phyloP scores from a whole-genome alignment of 1,140 invertebrate genomes.

The Cyclargus thomasi region DNA sequence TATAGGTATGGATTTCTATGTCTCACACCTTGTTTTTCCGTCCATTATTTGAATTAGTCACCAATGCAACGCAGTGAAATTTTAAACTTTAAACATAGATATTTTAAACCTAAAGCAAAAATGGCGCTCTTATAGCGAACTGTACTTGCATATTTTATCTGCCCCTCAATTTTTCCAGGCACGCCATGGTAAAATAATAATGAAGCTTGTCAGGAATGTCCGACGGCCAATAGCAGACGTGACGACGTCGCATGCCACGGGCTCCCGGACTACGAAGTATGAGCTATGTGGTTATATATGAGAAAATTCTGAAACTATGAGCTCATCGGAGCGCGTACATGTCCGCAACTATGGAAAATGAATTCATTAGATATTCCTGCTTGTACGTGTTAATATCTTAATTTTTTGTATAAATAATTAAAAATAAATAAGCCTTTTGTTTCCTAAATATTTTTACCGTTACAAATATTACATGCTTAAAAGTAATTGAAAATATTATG shows the following conservation, averaged over 20 bases:
- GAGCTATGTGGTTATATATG: constrained; percentile 41
- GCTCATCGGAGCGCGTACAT: constrained; percentile 35
- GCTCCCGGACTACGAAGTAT: constrained; percentile 51
- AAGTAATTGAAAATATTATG: too few relatives aligned
- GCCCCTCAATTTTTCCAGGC: constrained; percentile 27
- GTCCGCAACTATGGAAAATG: constrained; percentile 26
- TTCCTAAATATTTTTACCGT: too few relatives aligned
- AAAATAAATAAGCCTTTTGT: too few relatives aligned
- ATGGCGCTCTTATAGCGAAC: neutral
- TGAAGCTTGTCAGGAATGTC: constrained; percentile 52
- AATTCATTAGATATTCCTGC: neutral
- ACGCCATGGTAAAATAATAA: constrained; percentile 43
- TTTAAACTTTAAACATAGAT: too few relatives aligned
- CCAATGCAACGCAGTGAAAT: neutral
- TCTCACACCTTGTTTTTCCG: too few relatives aligned
- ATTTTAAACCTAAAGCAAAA: neutral
- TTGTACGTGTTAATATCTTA: neutral
- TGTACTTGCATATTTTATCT: neutral
- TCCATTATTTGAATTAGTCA: neutral
- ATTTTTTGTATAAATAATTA: too few relatives aligned
- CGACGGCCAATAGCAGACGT: constrained; percentile 42
- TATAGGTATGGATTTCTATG: too few relatives aligned
- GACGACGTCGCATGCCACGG: constrained; percentile 46
- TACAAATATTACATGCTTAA: too few relatives aligned
- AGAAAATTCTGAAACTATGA: constrained; percentile 52